Conservation (phyloP, 2,888 invertebrate species). For the Eupithecia subumbrata region DNA sequence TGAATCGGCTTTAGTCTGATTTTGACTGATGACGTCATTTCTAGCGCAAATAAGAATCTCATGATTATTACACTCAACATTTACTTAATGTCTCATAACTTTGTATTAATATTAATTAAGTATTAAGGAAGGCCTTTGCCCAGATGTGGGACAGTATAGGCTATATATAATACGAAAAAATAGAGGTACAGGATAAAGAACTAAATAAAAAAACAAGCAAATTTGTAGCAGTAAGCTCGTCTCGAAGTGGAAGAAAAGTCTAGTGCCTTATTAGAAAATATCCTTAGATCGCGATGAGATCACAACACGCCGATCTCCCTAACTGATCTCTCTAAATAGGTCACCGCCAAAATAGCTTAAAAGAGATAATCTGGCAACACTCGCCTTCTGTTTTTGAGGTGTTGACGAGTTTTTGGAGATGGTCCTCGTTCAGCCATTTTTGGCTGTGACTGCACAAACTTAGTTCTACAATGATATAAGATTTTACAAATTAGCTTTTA, state of each 20-base stretch:
- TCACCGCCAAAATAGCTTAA: not conserved
- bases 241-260: not conserved
- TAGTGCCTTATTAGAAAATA: slow-evolving; percentile 14
- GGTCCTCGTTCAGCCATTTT: not conserved
- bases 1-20: not conserved
- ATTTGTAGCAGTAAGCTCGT: not conserved
- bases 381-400: not conserved
- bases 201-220: not conserved
- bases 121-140: not conserved
- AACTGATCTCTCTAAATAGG: not conserved
- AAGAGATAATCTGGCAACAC: not conserved
- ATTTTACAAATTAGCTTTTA: slow-evolving; percentile 13
- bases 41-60: not conserved
- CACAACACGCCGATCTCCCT: slow-evolving; percentile 16
- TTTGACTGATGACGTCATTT: not conserved
- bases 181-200: not conserved
- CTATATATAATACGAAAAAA: no score
- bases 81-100: not conserved
- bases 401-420: not conserved
- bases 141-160: not conserved
- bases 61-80: not conserved
- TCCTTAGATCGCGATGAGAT: slow-evolving; percentile 24
- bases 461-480: slow-evolving; percentile 28
- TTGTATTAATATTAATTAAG: not conserved
- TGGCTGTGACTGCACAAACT: not conserved